A percentile compares a stretch with the other conserved stretches of the same genome.
phyloP scores from a whole-genome alignment of 2,888 invertebrate species.

The Pyrgus malvae region DNA sequence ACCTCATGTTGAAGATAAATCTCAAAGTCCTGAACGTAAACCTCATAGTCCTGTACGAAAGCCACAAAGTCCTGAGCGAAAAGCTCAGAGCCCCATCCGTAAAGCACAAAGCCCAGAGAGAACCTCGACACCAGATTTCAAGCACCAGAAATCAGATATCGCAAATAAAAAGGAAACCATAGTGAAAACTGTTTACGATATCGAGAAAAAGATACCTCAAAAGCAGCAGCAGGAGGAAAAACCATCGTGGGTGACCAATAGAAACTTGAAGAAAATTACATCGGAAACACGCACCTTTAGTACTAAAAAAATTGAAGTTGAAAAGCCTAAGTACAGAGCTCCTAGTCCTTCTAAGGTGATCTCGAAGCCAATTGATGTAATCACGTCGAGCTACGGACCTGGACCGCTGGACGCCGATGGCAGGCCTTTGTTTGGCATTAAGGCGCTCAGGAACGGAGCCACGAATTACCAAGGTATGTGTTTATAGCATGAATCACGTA shows the following conservation, averaged over 20 bases:
- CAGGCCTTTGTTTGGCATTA: conserved; percentile 89
- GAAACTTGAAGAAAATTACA: conserved; percentile 80
- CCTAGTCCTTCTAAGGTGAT: conserved; percentile 65
- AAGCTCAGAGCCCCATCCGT: conserved; percentile 37
- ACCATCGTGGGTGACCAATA: conserved; percentile 84
- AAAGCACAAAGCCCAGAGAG: conserved; percentile 41
- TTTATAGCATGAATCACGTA: no score
- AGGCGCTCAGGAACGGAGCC: conserved; percentile 84
- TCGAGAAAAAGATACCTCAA: conserved; percentile 53
- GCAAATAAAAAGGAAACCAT: conserved; percentile 54
- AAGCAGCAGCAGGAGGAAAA: conserved; percentile 75
- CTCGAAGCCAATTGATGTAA: conserved; percentile 82
- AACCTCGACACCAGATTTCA: conserved; percentile 59
- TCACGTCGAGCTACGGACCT: conserved; percentile 91
- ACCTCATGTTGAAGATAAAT: conserved; percentile 40
- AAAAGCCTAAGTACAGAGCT: conserved; percentile 65
- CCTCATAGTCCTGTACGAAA: conserved; percentile 27
- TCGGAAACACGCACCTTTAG: conserved; percentile 64
- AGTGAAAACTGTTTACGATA: conserved; percentile 57
- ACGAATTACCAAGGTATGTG: conserved; percentile 84
- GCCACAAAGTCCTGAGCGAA: conserved; percentile 34
- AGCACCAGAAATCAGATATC: conserved; percentile 47
- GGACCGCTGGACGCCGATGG: conserved; percentile 92
- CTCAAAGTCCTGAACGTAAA: conserved; percentile 21
- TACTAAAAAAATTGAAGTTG: conserved; percentile 62